Evolutionary conservation across 2,113 vertebrate species (phyloP), one percentile per base, ranked within the genome.

Genomic region (Gnathonemus longibarbis): DNA sequence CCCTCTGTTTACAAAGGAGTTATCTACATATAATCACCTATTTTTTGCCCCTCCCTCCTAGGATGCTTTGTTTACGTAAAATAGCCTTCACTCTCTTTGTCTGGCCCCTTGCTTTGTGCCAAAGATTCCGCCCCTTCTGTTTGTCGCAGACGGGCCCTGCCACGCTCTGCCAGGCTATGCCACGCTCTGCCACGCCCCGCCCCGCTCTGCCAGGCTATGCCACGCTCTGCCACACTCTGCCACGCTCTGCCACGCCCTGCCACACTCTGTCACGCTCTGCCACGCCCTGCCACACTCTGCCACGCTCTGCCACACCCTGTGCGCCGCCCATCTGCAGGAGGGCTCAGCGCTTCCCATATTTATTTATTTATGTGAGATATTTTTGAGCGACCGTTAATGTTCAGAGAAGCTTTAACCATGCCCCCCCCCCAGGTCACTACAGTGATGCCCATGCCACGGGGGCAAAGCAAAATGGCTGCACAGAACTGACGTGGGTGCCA

Each of bases 301-400:
- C 49, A 1, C 49, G 2, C 49, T 9, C 4, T 2, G n/a, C 49
- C 49, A 39, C 35, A 2, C 49, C 48, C 4, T 2, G n/a, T 21
- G 84, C 13, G 10, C 84, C 13, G 2, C 24, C 9, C 15, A 17
- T 27, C 27, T 39, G 50, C 49, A 27, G 50, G 3, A 39, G 50
- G n/a, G 17, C 21, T 8, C 19, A 53, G 19, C n/a, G 0, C 50
- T 27, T 19, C 46, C 24, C 24, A 50, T 50, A 86, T 50, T 86
- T 50, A 86, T 86, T 86, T 86, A 50, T 86, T 85, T 85, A 49
- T 85, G 27, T 50, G 35, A 35, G 13, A 39, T 80, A 80, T 80
- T 80, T 31, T 31, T 17, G 1, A 77, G 70, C 1, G 13, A 21
- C 46, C 11, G 39, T 46, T 46, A 46, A 84, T 35, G 19, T 10